These are phyloP conservation scores for Synanthedon myopaeformis DNA, from an alignment of 2,888 invertebrate species.

Conservation along the genomic window DNA sequence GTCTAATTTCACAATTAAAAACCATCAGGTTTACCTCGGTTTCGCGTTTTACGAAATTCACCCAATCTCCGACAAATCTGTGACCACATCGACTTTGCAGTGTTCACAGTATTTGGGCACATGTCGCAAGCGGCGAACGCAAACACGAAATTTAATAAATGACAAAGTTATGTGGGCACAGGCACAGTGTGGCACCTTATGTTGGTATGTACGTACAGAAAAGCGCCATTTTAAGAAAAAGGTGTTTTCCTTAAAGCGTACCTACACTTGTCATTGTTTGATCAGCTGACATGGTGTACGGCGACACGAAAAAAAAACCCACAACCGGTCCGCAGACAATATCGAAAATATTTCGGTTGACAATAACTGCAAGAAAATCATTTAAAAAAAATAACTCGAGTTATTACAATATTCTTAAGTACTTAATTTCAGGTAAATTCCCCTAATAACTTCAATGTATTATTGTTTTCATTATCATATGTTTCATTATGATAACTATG, in stretches of 20 bases:
- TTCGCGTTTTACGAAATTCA: conserved; percentile 7
- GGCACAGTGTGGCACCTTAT: background rate
- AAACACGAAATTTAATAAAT: conserved; percentile 4
- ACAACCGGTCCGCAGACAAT: conserved; percentile 54
- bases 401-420: too few species aligned
- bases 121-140: conserved; percentile 2
- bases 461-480: too few species aligned
- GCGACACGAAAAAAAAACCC: conserved; percentile 47
- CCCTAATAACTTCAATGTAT: too few species aligned
- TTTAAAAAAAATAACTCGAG: background rate
- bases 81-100: conserved; percentile 1
- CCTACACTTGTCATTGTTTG: conserved; percentile 46
- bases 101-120: conserved; percentile 3
- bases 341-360: conserved; percentile 54
- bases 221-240: conserved; percentile 17
- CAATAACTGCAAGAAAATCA: background rate
- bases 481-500: too few species aligned
- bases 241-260: conserved; percentile 53
- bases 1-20: conserved; percentile 10
- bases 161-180: background rate
- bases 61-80: background rate
- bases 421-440: too few species aligned
- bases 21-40: conserved; percentile 7
- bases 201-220: conserved; percentile 8
- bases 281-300: conserved; percentile 51